These are phyloP conservation scores for Sardinella longiceps DNA, from an alignment of 2,797 vertebrate genomes.

Conservation along the genomic window DNA sequence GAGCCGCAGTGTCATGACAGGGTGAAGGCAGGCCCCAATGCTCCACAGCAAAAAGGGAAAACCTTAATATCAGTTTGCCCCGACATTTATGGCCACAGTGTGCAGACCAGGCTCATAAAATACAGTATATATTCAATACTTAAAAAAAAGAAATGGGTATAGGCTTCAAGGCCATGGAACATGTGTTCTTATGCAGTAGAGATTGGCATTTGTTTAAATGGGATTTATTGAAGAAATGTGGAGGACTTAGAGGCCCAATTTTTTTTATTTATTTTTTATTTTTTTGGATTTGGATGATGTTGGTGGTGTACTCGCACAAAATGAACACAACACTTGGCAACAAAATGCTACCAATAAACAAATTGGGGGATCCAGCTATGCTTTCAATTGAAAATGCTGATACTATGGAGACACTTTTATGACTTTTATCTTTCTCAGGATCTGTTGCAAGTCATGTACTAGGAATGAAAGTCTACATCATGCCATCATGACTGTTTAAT, in stretches of 20 bases:
- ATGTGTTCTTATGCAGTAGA: background rate
- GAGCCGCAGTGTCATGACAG: background rate
- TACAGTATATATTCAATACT: background rate
- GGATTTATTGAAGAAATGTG: background rate
- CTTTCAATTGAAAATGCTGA: background rate
- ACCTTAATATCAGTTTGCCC: constrained; percentile 1
- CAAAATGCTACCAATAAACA: background rate
- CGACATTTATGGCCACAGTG: constrained; percentile 1
- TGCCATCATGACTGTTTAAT: constrained; percentile 17
- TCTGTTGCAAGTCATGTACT: background rate
- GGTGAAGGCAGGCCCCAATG: background rate
- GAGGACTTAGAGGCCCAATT: background rate
- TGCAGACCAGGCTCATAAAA: constrained; percentile 16
- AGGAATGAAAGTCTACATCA: background rate
- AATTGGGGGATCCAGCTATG: background rate
- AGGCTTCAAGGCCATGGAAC: background rate
- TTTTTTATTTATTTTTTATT: too few species aligned
- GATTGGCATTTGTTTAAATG: background rate
- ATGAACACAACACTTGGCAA: background rate
- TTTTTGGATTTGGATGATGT: constrained; percentile 5
- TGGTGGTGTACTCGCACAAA: background rate
- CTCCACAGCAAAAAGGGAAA: background rate
- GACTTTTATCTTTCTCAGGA: background rate
- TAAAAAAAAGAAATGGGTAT: constrained; percentile 16
- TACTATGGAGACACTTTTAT: background rate